Conservation (phyloP, 2,888 invertebrate species). For the Drosophila testacea region DNA sequence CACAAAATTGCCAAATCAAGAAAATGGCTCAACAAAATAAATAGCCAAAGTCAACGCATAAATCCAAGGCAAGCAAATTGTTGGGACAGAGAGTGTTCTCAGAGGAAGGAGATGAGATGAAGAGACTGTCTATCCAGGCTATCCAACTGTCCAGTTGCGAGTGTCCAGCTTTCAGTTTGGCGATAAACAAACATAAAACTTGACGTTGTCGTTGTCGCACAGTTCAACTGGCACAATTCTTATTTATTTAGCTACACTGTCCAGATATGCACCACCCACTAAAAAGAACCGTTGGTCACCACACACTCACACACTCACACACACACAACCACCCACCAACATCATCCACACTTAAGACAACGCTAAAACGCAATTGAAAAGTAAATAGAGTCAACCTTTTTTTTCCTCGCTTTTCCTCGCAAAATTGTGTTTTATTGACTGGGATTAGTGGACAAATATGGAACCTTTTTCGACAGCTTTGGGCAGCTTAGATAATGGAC, state of each 20-base stretch:
- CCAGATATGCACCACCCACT: conserved; percentile 45
- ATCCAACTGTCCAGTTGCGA: conserved; percentile 55
- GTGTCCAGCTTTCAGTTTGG: conserved; percentile 73
- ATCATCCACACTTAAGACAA: conserved; percentile 22
- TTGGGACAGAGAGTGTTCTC: not conserved
- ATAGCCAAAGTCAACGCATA: conserved; percentile 61
- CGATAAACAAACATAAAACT: conserved; percentile 80
- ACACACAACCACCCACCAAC: not conserved
- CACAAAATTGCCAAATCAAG: conserved; percentile 69
- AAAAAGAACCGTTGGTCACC: too few species aligned
- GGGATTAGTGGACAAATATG: conserved; percentile 65
- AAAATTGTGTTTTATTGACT: conserved; percentile 76
- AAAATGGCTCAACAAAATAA: conserved; percentile 67
- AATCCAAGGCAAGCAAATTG: conserved; percentile 62
- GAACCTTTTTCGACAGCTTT: conserved; percentile 42
- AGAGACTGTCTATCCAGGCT: not conserved
- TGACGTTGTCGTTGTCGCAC: conserved; percentile 66
- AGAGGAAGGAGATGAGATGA: not conserved
- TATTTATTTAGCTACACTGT: conserved; percentile 68
- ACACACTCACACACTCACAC: not conserved
- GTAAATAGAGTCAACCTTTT: conserved; percentile 49
- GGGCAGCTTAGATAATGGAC: conserved; percentile 63
- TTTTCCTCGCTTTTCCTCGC: conserved; percentile 1
- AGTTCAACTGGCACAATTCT: conserved; percentile 75
- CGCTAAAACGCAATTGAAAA: conserved; percentile 55